Percentiles rank a stretch among this genome's conserved stretches.
Evolutionary conservation across 2,113 vertebrate genomes (phyloP).

Genomic region (Bagarius yarrelli): DNA sequence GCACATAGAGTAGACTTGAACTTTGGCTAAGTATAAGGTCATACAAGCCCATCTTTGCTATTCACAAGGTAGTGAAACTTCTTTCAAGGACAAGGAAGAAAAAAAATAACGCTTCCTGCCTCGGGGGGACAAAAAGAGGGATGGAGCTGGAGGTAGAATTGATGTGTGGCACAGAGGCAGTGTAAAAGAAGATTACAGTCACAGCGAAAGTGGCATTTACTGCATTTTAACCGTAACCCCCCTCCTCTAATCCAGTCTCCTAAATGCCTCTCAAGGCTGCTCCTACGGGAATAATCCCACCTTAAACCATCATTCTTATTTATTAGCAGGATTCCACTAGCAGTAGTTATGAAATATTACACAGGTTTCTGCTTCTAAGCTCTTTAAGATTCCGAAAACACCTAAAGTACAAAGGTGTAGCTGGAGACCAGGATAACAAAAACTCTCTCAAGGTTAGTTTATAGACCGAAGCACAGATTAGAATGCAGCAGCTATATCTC

Average conservation of each 20-base stretch:
- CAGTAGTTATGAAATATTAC: slow-evolving; percentile 34
- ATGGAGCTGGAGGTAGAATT: slow-evolving; percentile 53
- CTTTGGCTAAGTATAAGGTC: slow-evolving; percentile 63
- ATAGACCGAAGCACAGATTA: background rate
- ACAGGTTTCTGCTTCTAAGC: background rate
- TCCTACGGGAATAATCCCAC: slow-evolving; percentile 44
- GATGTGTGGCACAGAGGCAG: slow-evolving; percentile 53
- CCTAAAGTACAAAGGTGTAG: background rate
- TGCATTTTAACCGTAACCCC: slow-evolving; percentile 45
- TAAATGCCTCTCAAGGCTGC: slow-evolving; percentile 39
- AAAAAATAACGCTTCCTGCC: slow-evolving; percentile 29
- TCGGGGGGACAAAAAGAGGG: slow-evolving; percentile 53
- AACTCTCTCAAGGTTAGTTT: slow-evolving; percentile 20
- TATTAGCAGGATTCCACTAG: slow-evolving; percentile 32
- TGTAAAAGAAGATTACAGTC: slow-evolving; percentile 49
- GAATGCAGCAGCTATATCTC: slow-evolving; percentile 15
- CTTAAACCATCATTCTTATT: slow-evolving; percentile 44
- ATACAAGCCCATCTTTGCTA: slow-evolving; percentile 55
- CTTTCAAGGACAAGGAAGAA: slow-evolving; percentile 44
- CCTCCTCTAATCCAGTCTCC: slow-evolving; percentile 49
- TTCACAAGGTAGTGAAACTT: slow-evolving; percentile 59
- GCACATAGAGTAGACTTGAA: slow-evolving; percentile 43
- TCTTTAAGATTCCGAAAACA: background rate
- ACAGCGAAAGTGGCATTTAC: slow-evolving; percentile 40
- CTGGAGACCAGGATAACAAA: slow-evolving; percentile 5